A percentile compares a stretch with the other conserved stretches of the same genome.
Evolutionary conservation across 2,888 invertebrate species (phyloP).

Genomic region (Tetragonula carbonaria): DNA sequence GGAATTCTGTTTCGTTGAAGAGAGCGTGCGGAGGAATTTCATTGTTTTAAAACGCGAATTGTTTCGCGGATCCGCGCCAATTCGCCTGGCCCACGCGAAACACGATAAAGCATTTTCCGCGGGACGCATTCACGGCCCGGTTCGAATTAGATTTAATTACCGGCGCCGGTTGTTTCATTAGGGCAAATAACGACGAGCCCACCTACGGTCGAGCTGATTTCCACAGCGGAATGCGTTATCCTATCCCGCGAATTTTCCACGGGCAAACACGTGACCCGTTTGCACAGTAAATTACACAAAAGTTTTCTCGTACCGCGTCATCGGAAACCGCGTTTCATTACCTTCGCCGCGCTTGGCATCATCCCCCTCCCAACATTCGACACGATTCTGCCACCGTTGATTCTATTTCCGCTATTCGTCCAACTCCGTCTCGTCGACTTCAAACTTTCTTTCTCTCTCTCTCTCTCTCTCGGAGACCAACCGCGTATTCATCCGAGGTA

Average conservation of each 20-base stretch:
- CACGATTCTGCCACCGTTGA: slow-evolving; percentile 18
- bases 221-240: slow-evolving; percentile 24
- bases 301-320: slow-evolving; percentile 26
- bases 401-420: slow-evolving; percentile 25
- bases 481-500: background rate
- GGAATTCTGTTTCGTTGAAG: background rate
- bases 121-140: slow-evolving; percentile 4
- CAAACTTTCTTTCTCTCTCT: background rate
- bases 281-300: slow-evolving; percentile 46
- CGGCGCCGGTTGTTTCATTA: slow-evolving; percentile 30
- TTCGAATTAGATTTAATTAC: slow-evolving; percentile 50
- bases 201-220: slow-evolving; percentile 1
- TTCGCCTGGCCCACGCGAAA: background rate
- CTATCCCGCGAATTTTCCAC: slow-evolving; percentile 37
- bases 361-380: slow-evolving; percentile 8
- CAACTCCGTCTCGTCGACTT: background rate
- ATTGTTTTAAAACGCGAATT: background rate
- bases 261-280: slow-evolving; percentile 52
- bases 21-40: background rate
- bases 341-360: slow-evolving; percentile 24
- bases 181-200: slow-evolving; percentile 19
- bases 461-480: background rate
- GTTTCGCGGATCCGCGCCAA: background rate
- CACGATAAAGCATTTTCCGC: slow-evolving; percentile 9
- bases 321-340: slow-evolving; percentile 47